Conservation (phyloP, 2,888 invertebrate species). For the Hemistola chrysoprasaria region DNA sequence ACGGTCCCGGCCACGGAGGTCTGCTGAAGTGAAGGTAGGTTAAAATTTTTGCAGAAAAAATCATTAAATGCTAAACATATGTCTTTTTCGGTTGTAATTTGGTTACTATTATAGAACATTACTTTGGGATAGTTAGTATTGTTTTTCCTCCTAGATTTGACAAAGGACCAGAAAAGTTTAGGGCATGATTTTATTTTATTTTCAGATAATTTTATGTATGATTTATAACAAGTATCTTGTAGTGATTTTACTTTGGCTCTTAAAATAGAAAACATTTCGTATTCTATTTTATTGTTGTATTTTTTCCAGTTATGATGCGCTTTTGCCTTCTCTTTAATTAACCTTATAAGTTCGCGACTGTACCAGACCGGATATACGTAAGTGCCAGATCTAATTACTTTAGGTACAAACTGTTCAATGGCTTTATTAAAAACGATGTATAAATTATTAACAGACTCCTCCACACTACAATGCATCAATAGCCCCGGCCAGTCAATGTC, state of each 20-base stretch:
- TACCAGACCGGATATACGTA: neutral
- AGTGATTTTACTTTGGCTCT: neutral
- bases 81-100: too few relatives aligned
- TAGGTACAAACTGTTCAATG: neutral
- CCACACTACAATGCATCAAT: neutral
- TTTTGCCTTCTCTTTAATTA: neutral
- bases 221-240: too few relatives aligned
- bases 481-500: neutral
- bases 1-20: too few relatives aligned
- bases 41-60: too few relatives aligned
- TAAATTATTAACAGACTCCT: neutral
- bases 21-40: too few relatives aligned
- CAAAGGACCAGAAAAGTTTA: neutral
- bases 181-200: neutral
- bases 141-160: neutral
- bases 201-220: too few relatives aligned
- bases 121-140: neutral
- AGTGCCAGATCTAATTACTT: neutral
- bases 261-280: neutral
- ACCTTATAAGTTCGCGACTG: neutral
- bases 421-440: neutral
- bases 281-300: slow-evolving; percentile 1
- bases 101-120: too few relatives aligned
- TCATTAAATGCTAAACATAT: too few relatives aligned
- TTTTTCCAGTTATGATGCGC: neutral